These are phyloP conservation scores for Carcharodon carcharias DNA, from an alignment of 2,797 vertebrate genomes.

Conservation along the genomic window DNA sequence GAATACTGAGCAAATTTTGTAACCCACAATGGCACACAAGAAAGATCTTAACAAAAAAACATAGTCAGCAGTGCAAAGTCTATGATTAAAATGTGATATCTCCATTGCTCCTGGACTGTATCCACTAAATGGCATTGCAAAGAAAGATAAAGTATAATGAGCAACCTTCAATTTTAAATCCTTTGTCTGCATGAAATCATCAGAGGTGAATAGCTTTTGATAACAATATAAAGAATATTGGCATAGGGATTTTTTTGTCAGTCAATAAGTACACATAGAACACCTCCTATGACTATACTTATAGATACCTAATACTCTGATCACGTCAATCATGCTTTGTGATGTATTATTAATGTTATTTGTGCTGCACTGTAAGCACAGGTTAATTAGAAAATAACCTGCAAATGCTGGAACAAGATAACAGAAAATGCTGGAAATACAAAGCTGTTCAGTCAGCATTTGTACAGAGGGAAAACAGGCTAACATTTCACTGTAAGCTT, in stretches of 20 bases:
- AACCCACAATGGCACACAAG: not conserved
- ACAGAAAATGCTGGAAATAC: not conserved
- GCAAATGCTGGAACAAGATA: not conserved
- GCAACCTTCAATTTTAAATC: not conserved
- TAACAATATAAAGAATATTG: not conserved
- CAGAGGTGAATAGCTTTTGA: not conserved
- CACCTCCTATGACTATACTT: not conserved
- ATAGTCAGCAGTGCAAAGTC: not conserved
- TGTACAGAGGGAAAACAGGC: not conserved
- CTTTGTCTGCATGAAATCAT: not conserved
- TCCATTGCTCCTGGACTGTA: too few species aligned
- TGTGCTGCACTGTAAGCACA: conserved; percentile 9
- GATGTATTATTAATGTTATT: not conserved
- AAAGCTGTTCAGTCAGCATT: not conserved
- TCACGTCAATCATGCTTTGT: not conserved
- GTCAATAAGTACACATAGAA: not conserved
- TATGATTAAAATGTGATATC: not conserved
- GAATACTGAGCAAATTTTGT: not conserved
- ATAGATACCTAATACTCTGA: not conserved
- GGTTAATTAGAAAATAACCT: not conserved
- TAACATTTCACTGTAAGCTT: not conserved
- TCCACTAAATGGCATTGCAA: not conserved
- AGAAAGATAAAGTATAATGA: conserved; percentile 1
- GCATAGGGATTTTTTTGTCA: not conserved
- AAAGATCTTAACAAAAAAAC: not conserved